A percentile compares a stretch with the other conserved stretches of the same genome.
phyloP scores from a whole-genome alignment of 2,797 vertebrate species.

The Oreochromis grahami region DNA sequence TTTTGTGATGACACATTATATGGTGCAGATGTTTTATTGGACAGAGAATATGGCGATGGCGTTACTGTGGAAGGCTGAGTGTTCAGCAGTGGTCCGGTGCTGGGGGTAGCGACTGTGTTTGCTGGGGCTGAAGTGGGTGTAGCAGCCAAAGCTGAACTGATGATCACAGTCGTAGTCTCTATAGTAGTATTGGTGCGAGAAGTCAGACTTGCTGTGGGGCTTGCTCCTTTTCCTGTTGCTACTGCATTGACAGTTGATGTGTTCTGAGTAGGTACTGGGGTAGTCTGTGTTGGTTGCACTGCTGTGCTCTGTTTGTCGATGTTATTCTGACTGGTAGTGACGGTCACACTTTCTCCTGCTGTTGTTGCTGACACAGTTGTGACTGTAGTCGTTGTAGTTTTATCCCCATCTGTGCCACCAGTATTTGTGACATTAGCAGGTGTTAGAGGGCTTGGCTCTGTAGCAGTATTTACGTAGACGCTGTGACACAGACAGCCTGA shows the following conservation, averaged over 20 bases:
- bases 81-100: fast-evolving
- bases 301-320: fast-evolving
- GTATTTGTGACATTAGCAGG: fast-evolving
- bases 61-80: fast-evolving
- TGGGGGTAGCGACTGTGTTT: fast-evolving
- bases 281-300: background rate
- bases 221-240: background rate
- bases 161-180: fast-evolving
- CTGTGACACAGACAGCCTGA: slow-evolving; percentile 26
- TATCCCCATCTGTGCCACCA: fast-evolving
- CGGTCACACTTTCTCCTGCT: too few relatives aligned
- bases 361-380: too few relatives aligned
- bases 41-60: fast-evolving
- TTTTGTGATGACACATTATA: fast-evolving
- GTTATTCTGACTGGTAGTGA: background rate
- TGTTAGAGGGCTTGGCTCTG: fast-evolving
- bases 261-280: background rate
- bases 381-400: fast-evolving
- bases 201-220: background rate
- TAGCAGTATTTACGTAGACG: background rate
- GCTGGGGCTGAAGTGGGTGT: fast-evolving
- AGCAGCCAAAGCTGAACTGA: fast-evolving
- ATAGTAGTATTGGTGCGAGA: fast-evolving
- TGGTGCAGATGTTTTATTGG: fast-evolving
- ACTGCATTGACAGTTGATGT: background rate